phyloP scores from a whole-genome alignment of 2,888 invertebrate species.

The Clanis bilineata region DNA sequence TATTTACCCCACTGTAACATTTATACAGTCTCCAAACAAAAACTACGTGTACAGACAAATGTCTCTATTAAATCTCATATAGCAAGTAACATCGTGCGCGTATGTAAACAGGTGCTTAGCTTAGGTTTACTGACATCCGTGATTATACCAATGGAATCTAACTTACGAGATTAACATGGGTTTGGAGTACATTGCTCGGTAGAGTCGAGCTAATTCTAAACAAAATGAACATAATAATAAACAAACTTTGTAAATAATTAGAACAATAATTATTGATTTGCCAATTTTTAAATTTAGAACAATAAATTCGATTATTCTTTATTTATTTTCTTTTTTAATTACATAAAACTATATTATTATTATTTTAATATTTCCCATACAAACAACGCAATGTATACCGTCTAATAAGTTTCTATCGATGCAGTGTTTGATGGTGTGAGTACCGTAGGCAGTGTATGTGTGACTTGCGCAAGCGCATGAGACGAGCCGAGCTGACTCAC shows the following conservation, averaged over 20 bases:
- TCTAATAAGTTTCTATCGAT: constrained; percentile 26
- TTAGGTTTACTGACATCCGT: constrained; percentile 71
- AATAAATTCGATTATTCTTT: too few relatives aligned
- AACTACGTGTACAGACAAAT: constrained; percentile 49
- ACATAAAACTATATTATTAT: too few relatives aligned
- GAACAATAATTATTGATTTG: too few relatives aligned
- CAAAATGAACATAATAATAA: background rate
- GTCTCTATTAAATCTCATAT: constrained; percentile 71
- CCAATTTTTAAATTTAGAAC: too few relatives aligned
- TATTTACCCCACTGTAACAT: constrained; percentile 34
- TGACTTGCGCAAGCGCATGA: constrained; percentile 59
- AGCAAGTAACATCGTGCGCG: constrained; percentile 54
- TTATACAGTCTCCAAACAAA: constrained; percentile 52
- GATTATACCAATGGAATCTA: constrained; percentile 46
- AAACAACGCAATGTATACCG: constrained; percentile 32
- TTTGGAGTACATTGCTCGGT: constrained; percentile 34
- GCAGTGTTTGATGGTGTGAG: constrained; percentile 36
- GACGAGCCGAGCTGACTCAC: constrained; percentile 69
- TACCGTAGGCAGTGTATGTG: constrained; percentile 44
- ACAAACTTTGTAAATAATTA: too few relatives aligned
- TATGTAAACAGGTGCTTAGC: constrained; percentile 74
- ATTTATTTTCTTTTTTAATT: too few relatives aligned
- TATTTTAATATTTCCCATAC: background rate
- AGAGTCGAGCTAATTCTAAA: background rate
- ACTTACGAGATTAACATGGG: constrained; percentile 18